Evolutionary conservation across 2,888 invertebrate genomes (phyloP).

Genomic region (Parthenolecanium corni): DNA sequence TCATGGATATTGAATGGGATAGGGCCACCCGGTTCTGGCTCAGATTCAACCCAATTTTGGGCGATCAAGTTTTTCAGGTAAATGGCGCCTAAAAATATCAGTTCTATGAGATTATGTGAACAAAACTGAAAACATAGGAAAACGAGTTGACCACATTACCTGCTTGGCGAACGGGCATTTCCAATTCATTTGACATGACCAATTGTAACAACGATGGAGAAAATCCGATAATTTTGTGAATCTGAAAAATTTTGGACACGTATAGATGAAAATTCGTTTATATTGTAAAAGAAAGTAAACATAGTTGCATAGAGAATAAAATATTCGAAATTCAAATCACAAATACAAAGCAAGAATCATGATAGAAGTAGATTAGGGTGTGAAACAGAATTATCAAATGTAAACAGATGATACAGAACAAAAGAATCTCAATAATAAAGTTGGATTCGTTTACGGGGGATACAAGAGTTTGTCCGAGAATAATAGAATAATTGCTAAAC

Average conservation of each 20-base stretch:
- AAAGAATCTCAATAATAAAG: no score
- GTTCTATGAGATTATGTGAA: no score
- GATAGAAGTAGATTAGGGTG: conserved; percentile 30
- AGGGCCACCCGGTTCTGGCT: conserved; percentile 58
- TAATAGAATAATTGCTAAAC: no score
- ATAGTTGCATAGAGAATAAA: no score
- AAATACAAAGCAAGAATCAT: no score
- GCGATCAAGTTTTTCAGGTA: conserved; percentile 90
- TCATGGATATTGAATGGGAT: conserved; percentile 83
- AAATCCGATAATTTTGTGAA: conserved; percentile 92
- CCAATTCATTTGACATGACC: conserved; percentile 78
- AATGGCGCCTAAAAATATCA: conserved; percentile 54
- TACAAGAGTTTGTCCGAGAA: no score
- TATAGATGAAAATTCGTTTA: background rate
- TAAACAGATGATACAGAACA: no score
- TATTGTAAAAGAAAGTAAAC: background rate
- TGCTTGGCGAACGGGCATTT: conserved; percentile 87
- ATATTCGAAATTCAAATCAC: no score
- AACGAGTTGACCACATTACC: conserved; percentile 43
- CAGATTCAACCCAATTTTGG: conserved; percentile 77
- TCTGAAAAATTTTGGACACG: conserved; percentile 43
- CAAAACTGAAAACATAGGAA: background rate
- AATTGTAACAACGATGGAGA: conserved; percentile 86
- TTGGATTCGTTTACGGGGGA: no score
- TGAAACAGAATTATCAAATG: no score